These are phyloP conservation scores for Eptesicus fuscus DNA, from an alignment of 2,113 vertebrate genomes.

Conservation along the genomic window DNA sequence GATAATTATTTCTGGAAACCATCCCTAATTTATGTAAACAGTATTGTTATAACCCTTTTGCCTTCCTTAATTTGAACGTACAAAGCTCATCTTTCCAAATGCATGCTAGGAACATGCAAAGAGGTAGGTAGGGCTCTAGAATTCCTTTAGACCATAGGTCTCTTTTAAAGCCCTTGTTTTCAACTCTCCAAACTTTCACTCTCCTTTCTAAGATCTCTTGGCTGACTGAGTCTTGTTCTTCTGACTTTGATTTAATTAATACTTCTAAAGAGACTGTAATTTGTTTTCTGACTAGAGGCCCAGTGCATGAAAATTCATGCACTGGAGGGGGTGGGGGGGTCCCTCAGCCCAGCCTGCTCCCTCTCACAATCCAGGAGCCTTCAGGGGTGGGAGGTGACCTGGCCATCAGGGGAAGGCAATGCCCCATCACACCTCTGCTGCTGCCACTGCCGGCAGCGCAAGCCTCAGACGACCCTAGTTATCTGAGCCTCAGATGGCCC, in stretches of 20 bases:
- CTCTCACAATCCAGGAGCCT: too few species aligned
- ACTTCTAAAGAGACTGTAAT: not conserved
- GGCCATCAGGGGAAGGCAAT: too few species aligned
- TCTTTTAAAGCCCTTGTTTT: not conserved
- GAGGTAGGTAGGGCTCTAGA: not conserved
- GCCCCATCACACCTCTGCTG: too few species aligned
- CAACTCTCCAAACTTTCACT: not conserved
- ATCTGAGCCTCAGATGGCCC: too few species aligned
- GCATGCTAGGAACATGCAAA: not conserved
- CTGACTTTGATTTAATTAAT: not conserved
- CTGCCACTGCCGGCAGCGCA: too few species aligned
- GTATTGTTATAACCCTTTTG: not conserved
- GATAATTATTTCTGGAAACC: not conserved
- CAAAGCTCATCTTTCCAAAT: not conserved
- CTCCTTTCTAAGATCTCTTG: not conserved
- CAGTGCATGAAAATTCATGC: too few species aligned
- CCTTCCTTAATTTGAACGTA: not conserved
- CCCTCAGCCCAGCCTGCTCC: too few species aligned
- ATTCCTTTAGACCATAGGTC: not conserved
- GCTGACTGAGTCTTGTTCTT: not conserved
- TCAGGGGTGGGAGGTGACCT: too few species aligned
- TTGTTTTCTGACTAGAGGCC: not conserved
- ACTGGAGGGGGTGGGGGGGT: too few species aligned
- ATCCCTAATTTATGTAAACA: not conserved
- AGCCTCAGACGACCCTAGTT: too few species aligned